Base-by-base conservation (phyloP, 2,113 vertebrate genomes). In the Cryptomyrus ogoouensis region DNA sequence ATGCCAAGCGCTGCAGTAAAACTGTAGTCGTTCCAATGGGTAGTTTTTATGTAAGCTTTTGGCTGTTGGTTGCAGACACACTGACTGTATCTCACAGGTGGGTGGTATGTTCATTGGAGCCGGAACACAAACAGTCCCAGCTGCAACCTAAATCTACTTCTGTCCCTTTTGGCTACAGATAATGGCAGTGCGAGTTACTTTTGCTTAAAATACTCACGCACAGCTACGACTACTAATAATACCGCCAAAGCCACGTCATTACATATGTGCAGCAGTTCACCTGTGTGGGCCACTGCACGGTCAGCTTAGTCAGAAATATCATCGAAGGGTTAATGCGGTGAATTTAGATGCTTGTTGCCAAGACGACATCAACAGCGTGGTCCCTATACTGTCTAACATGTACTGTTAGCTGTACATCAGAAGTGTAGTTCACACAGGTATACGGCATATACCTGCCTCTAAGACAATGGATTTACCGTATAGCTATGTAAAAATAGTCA, bases 211-310 rank as follows among this genome's bases (percentile, higher is more conserved):
- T 86, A 47, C 44, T 50, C 19, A 86, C 35, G 5, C 74, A 42
- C 27, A 87, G 85, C 31, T 87, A 24, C n/a, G 39, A n/a, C 85
- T 53, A 31, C 83, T 86, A 86, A 35, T 53, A 87, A 87, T 87
- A 27, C 17, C 31, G 19, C 13, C 7, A 5, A 13, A 19, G 49
- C 44, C 3, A 2, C n/a, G 0, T 87, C 85, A 35, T 35, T 53
- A 27, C 35, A 21, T 39, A 35, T 47, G 9, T n/a, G n/a, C 13
- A 19, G 85, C 49, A 53, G 8, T 47, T 52, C 27, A 53, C 83
- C 44, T 85, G 83, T 85, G 83, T 77, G 70, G 31, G 70, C 15
- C 35, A 19, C 74, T 77, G 31, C 27, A 77, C 17, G 1, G 35
- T 66, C n/a, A 3, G 70, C 70, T 7, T 19, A 80, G 74, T 19